These are phyloP conservation scores for Halcyon smyrnensis DNA, from an alignment of 2,797 vertebrate species.

Conservation along the genomic window DNA sequence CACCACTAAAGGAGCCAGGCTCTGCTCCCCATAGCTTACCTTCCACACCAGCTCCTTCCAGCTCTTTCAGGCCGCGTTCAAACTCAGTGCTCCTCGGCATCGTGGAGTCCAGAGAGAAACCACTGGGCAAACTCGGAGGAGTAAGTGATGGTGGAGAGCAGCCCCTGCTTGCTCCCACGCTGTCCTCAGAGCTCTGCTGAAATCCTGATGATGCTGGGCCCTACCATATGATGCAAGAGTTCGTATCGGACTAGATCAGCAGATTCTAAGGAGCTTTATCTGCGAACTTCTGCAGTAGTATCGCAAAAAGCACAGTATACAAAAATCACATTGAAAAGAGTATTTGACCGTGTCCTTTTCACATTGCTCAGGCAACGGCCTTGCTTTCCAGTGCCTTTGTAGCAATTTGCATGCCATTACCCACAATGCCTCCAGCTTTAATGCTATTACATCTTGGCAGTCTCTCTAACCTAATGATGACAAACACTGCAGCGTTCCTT, in stretches of 20 bases:
- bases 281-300: background rate
- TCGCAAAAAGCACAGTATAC: background rate
- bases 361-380: conserved; percentile 10
- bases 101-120: rapidly evolving
- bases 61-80: rapidly evolving
- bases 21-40: rapidly evolving
- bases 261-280: background rate
- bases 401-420: conserved; percentile 72
- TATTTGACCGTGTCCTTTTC: conserved; percentile 34
- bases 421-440: conserved; percentile 59
- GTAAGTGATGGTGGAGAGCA: background rate
- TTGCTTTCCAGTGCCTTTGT: conserved; percentile 43
- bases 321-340: background rate
- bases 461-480: conserved; percentile 67
- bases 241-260: rapidly evolving
- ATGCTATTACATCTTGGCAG: conserved; percentile 66
- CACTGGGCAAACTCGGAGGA: rapidly evolving
- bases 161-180: background rate
- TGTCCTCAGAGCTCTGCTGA: background rate
- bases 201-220: rapidly evolving
- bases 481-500: conserved; percentile 38
- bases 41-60: background rate
- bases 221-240: background rate
- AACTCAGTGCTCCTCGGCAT: background rate
- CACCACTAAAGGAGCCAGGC: rapidly evolving